Conservation (phyloP, 1,140 invertebrate species). For the Eupristina koningsbergeri region DNA sequence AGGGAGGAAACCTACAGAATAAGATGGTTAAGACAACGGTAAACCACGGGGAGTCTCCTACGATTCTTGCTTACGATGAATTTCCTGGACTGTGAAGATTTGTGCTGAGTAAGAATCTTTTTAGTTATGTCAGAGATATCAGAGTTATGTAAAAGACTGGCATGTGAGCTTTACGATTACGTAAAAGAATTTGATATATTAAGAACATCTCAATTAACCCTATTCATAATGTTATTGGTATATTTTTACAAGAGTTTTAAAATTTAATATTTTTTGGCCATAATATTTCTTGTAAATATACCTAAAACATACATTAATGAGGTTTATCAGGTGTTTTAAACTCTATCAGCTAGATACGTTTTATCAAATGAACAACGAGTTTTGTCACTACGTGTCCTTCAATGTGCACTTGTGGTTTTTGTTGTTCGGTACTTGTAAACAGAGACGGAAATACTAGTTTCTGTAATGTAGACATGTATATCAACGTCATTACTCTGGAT, state of each 20-base stretch:
- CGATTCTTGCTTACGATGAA: not conserved
- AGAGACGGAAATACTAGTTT: conserved; percentile 29
- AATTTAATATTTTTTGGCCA: too few relatives aligned
- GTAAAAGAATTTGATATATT: not conserved
- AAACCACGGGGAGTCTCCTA: too few relatives aligned
- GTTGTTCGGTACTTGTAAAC: not conserved
- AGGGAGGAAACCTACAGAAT: not conserved
- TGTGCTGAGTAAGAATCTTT: not conserved
- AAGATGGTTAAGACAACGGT: too few relatives aligned
- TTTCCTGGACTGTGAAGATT: not conserved
- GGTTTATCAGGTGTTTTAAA: not conserved
- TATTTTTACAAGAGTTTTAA: too few relatives aligned
- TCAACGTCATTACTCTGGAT: conserved; percentile 35
- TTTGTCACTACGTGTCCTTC: conserved; percentile 1
- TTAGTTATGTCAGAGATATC: not conserved
- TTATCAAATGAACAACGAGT: not conserved
- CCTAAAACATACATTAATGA: not conserved
- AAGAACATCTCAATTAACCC: too few relatives aligned
- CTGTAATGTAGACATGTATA: conserved; percentile 15
- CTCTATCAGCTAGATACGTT: conserved; percentile 14
- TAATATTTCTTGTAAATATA: not conserved
- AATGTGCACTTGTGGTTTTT: conserved; percentile 36
- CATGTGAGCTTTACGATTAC: not conserved
- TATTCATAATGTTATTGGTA: too few relatives aligned
- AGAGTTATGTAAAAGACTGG: not conserved